Base-by-base conservation (phyloP, 2,113 vertebrate genomes). In the Fulica atra region DNA sequence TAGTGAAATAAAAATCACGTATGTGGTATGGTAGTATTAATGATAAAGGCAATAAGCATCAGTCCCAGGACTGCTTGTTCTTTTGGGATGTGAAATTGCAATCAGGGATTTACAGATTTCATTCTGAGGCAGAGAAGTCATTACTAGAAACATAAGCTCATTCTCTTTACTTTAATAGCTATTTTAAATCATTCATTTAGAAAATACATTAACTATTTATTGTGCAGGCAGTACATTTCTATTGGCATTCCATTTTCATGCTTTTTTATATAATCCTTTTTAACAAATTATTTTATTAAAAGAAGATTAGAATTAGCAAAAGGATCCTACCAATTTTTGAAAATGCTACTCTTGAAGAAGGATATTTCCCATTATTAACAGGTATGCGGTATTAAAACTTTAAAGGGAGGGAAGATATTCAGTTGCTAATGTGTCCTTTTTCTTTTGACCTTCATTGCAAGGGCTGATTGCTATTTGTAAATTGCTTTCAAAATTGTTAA, bases 171-270 rank as follows among this genome's bases (percentile, higher is more conserved):
- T 98, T 98, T 98, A 98, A 98, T 98, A 98, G 97, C 97, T 98
- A 97, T 98, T 98, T 98, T 97, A 98, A 98, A 98, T 98, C 97
- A 98, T 98, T 98, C 98, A 98, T 98, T 98, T 98, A 98, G 95
- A 98, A 97, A 98, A 98, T 97, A 97, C 96, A 97, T 98, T 97
- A 98, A 98, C 98, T 97, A 96, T 98, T 98, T 98, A 98, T 97
- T 96, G 96, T 97, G 90, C 96, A 88, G 94, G 86, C 93, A 65
- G 94, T 96, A 89, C 59, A 18, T 95, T 96, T 97, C 96, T 96
- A 83, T 95, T 95, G 89, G 89, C 59, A 70, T 95, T 96, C 95
- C 95, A 65, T 97, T 94, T 95, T 91, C 73, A 97, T 96, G 94
- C 88, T 92, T 95, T 92, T 92, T 97, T 94, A 10, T 76, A 94